phyloP scores from a whole-genome alignment of 2,888 invertebrate species.

The Drosophila aldrichi region DNA sequence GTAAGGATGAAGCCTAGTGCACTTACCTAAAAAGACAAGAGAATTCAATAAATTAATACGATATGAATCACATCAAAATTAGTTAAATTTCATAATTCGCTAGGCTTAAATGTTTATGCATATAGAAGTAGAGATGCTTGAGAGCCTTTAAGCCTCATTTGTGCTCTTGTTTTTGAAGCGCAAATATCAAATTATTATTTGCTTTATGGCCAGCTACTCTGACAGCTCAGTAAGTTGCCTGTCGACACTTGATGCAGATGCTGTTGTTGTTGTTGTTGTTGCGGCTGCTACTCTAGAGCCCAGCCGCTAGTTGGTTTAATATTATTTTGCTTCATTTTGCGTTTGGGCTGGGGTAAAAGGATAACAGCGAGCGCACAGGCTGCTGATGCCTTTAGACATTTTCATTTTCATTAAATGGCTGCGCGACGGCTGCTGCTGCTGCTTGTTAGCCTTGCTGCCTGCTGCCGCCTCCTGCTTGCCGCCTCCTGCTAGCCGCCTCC shows the following conservation, averaged over 20 bases:
- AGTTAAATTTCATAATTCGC: not conserved
- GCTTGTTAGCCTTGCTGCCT: slow-evolving; percentile 29
- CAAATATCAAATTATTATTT: slow-evolving; percentile 41
- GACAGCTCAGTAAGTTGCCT: slow-evolving; percentile 43
- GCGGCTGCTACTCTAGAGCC: not conserved
- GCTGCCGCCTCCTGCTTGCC: slow-evolving; percentile 1
- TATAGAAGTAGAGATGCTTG: not conserved
- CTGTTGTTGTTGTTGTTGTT: not conserved
- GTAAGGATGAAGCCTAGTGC: slow-evolving; percentile 69
- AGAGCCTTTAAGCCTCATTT: slow-evolving; percentile 64
- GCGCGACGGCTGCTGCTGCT: slow-evolving; percentile 43
- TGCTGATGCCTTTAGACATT: slow-evolving; percentile 70
- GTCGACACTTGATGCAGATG: slow-evolving; percentile 71
- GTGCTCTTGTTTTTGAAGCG: slow-evolving; percentile 51
- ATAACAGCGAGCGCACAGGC: slow-evolving; percentile 54
- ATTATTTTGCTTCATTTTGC: slow-evolving; percentile 65
- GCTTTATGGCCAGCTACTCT: slow-evolving; percentile 28
- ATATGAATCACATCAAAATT: slow-evolving; percentile 9
- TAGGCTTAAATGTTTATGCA: not conserved
- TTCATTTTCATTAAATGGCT: slow-evolving; percentile 82
- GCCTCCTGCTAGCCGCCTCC: slow-evolving; percentile 9
- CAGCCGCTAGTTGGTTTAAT: slow-evolving; percentile 50
- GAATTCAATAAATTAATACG: slow-evolving; percentile 31
- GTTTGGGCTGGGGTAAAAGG: slow-evolving; percentile 70
- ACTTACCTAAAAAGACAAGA: slow-evolving; percentile 80